These are phyloP conservation scores for Podargus strigoides DNA, from an alignment of 2,797 vertebrate species.

Conservation along the genomic window DNA sequence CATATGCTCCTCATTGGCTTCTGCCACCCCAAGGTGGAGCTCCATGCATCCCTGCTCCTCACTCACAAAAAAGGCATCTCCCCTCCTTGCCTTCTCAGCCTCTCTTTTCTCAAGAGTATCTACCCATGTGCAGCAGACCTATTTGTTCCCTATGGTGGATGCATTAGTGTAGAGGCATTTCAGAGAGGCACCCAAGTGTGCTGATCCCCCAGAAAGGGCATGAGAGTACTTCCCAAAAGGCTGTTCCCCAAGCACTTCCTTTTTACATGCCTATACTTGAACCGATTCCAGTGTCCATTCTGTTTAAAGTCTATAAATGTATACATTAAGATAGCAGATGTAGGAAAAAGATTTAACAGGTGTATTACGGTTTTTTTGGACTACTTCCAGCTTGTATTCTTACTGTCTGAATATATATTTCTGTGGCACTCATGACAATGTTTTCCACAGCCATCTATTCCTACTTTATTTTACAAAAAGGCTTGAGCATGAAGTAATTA, in stretches of 20 bases:
- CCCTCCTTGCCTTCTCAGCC: background rate
- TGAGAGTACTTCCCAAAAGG: background rate
- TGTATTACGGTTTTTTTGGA: background rate
- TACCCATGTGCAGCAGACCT: background rate
- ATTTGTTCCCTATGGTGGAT: background rate
- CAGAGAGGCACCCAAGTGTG: background rate
- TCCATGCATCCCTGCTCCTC: background rate
- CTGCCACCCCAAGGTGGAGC: background rate
- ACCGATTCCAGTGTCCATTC: background rate
- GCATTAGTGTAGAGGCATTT: background rate
- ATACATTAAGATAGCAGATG: background rate
- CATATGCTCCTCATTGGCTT: rapidly evolving
- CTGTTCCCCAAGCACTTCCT: background rate
- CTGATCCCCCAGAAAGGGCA: background rate
- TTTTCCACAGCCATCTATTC: background rate
- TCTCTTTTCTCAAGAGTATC: background rate
- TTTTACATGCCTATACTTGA: background rate
- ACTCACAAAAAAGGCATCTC: background rate
- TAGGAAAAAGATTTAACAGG: background rate
- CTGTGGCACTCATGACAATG: background rate
- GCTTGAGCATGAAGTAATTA: background rate
- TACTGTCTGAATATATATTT: background rate
- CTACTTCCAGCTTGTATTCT: background rate
- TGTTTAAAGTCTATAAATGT: background rate
- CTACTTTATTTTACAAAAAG: background rate